phyloP scores from a whole-genome alignment of 2,888 invertebrate species.

The Yponomeuta plumbellus region DNA sequence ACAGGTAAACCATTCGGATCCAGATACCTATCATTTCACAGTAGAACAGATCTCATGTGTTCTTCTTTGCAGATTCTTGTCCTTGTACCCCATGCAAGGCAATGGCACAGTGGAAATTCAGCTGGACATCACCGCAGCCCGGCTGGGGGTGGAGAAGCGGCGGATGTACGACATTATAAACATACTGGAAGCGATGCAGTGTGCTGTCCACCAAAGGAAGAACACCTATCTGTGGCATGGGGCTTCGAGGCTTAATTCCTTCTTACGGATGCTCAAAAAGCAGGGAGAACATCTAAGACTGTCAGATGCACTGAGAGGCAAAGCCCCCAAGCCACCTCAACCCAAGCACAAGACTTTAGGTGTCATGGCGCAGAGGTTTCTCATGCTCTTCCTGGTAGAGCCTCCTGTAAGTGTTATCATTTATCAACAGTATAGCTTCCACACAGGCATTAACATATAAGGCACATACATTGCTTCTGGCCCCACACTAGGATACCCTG shows the following conservation, averaged over 20 bases:
- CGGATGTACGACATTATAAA: conserved; percentile 85
- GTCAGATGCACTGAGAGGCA: conserved; percentile 69
- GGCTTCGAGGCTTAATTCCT: conserved; percentile 75
- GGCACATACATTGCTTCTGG: too few species aligned
- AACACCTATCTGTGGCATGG: conserved; percentile 84
- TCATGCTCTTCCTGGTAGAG: conserved; percentile 82
- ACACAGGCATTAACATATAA: too few species aligned
- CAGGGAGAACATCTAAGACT: conserved; percentile 72
- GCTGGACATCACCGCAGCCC: conserved; percentile 79
- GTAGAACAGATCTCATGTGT: background rate
- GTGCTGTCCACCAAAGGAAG: conserved; percentile 80
- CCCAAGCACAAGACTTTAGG: conserved; percentile 81
- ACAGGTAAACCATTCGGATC: conserved; percentile 57
- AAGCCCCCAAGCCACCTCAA: conserved; percentile 63
- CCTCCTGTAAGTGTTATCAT: conserved; percentile 75
- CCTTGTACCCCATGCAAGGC: conserved; percentile 72
- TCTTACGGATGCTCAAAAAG: conserved; percentile 78
- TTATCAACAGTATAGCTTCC: too few species aligned
- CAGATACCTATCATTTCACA: background rate
- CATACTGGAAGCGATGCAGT: conserved; percentile 82
- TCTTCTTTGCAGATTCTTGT: conserved; percentile 64
- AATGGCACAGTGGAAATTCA: conserved; percentile 75
- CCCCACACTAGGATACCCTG: too few species aligned
- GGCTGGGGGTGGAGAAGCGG: conserved; percentile 80
- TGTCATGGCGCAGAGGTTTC: conserved; percentile 81